Percentiles rank a stretch among this genome's conserved stretches.
Evolutionary conservation across 2,888 invertebrate genomes (phyloP).

Genomic region (Brenthis hecate): DNA sequence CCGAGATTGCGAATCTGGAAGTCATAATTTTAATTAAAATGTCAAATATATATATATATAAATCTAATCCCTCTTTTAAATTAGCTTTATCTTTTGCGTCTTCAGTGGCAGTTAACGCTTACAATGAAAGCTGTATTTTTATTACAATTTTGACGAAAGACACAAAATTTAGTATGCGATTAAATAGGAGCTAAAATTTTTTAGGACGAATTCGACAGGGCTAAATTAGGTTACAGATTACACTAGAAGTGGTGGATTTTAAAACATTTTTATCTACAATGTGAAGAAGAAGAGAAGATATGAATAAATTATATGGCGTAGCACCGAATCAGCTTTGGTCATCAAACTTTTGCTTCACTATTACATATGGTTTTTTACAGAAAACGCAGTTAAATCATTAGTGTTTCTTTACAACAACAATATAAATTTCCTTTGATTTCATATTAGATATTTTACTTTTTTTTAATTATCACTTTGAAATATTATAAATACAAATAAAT

Average conservation of each 20-base stretch:
- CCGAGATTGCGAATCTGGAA: too few relatives aligned
- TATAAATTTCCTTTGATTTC: too few relatives aligned
- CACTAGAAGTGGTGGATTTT: constrained; percentile 12
- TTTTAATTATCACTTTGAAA: too few relatives aligned
- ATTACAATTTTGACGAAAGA: not conserved
- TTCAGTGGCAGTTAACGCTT: too few relatives aligned
- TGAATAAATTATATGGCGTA: not conserved
- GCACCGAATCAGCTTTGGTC: constrained; percentile 8
- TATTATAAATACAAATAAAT: too few relatives aligned
- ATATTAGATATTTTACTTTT: too few relatives aligned
- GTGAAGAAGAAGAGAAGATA: not conserved
- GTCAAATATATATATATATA: too few relatives aligned
- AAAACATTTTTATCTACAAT: not conserved
- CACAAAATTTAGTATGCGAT: constrained; percentile 23
- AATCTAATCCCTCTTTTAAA: too few relatives aligned
- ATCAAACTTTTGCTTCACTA: not conserved
- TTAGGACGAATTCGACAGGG: constrained; percentile 65
- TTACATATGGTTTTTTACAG: not conserved
- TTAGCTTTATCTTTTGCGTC: not conserved
- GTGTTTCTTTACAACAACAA: too few relatives aligned
- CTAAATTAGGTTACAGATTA: constrained; percentile 45
- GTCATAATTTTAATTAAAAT: too few relatives aligned
- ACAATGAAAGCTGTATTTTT: not conserved
- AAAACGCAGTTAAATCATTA: not conserved
- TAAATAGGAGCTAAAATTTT: constrained; percentile 23